phyloP scores from a whole-genome alignment of 1,140 invertebrate genomes.

The Orussus abietinus region DNA sequence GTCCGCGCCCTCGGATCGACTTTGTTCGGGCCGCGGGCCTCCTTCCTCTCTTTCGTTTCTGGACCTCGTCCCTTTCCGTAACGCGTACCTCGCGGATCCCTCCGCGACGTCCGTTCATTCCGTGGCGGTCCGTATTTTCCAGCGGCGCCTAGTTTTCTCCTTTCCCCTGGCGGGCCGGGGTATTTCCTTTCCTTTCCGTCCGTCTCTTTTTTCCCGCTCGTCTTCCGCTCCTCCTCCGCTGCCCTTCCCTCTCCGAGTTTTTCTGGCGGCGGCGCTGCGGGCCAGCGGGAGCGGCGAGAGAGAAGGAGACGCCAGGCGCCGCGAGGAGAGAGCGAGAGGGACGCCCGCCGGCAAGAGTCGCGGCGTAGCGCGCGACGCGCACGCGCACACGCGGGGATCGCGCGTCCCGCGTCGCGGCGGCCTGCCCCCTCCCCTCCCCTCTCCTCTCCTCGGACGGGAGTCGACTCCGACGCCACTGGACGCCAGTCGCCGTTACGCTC shows the following conservation, averaged over 20 bases:
- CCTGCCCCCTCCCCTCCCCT: not conserved
- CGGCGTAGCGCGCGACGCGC: not conserved
- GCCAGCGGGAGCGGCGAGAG: constrained; percentile 13
- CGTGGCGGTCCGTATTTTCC: too few relatives aligned
- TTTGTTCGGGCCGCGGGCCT: too few relatives aligned
- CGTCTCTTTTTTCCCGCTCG: not conserved
- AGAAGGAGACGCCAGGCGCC: not conserved
- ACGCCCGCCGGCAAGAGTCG: not conserved
- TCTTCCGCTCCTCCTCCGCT: constrained; percentile 2
- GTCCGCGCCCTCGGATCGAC: too few relatives aligned
- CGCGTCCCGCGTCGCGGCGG: constrained; percentile 1
- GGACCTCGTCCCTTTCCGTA: too few relatives aligned
- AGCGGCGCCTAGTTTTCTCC: too few relatives aligned
- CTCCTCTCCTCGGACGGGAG: too few relatives aligned
- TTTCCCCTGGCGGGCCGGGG: not conserved
- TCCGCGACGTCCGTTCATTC: too few relatives aligned
- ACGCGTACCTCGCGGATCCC: too few relatives aligned
- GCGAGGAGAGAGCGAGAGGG: constrained; percentile 4
- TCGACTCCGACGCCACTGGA: constrained; percentile 21
- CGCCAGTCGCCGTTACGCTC: constrained; percentile 39
- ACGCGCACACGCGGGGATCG: constrained; percentile 1
- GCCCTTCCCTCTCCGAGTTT: constrained; percentile 3
- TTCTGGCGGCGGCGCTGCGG: constrained; percentile 16
- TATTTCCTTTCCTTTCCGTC: not conserved
- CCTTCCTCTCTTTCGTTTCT: too few relatives aligned